Base-by-base conservation (phyloP, 1,140 invertebrate species). In the Tetramorium simillimum region DNA sequence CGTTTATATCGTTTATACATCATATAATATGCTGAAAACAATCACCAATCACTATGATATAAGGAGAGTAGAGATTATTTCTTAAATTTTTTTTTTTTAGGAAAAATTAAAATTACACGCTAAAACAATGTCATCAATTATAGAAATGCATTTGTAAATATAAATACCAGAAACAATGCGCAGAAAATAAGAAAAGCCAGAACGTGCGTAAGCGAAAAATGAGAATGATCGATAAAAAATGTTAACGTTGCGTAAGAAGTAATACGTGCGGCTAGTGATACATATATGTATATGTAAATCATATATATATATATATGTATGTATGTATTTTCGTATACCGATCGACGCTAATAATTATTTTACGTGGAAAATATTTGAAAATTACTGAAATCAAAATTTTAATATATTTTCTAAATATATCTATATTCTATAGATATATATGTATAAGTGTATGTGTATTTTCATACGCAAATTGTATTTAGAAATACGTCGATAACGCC, bases 301-400 rank as follows among this genome's bases (percentile, higher is more conserved):
- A 76, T 84, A 58, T 46, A 51, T 56, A 46, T 51, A 65, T 73
- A 40, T 86, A 86, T 24, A 76, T 76, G 51, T 24, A 58, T 58
- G 33, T 75, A 58, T 58, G 33, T 88, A 51, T 49, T 33, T 46
- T 86, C 43, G 70, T 63, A 33, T 58, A 51, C 67, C 40, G 51
- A 78, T 75, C 40, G 28, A 46, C 16, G 43, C 37, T 37, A 37
- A 21, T 60, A 49, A 85, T 56, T 73, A 63, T 69, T 28, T 78
- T 76, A 49, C 63, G 56, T 46, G 2, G 40, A 37, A 40, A 37
- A 21, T 58, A 82, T 60, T 56, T 67, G 40, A 18, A 69, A 37
- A 43, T 49, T 69, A 56, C 67, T 40, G 40, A 56, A 86, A 88
- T 91, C 89, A 86, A 90, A 93, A 93, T 92, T 92, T 78, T 92